Evolutionary conservation across 2,888 invertebrate genomes (phyloP).

Genomic region (Temnothorax unifasciatus): DNA sequence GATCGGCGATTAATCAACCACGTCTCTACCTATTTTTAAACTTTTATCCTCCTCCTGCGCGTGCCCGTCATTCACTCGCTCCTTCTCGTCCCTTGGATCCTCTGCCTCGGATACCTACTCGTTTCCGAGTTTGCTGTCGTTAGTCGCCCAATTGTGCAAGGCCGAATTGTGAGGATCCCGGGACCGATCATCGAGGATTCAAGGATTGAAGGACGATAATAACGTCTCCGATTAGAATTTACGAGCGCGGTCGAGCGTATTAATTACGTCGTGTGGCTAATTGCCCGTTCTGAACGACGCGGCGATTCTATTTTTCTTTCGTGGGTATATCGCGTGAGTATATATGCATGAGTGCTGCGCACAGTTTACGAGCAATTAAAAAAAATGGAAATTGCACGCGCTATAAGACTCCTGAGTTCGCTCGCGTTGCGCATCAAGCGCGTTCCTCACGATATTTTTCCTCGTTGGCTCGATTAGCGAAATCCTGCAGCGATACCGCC

Average conservation of each 20-base stretch:
- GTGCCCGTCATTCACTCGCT: slow-evolving; percentile 2
- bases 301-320: slow-evolving; percentile 10
- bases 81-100: slow-evolving; percentile 4
- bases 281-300: slow-evolving; percentile 30
- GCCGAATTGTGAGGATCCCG: slow-evolving; percentile 22
- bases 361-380: slow-evolving; percentile 33
- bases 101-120: not conserved
- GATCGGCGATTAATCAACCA: slow-evolving; percentile 79
- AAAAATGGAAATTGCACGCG: slow-evolving; percentile 8
- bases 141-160: slow-evolving; percentile 31
- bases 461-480: slow-evolving; percentile 2
- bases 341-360: not conserved
- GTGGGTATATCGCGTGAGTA: too few species aligned
- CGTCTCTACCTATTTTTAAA: slow-evolving; percentile 51
- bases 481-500: not conserved
- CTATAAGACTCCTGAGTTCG: not conserved
- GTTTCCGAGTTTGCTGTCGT: not conserved
- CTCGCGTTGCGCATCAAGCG: not conserved
- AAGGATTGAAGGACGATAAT: slow-evolving; percentile 18
- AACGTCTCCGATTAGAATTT: slow-evolving; percentile 21
- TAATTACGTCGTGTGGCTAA: slow-evolving; percentile 49
- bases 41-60: not conserved
- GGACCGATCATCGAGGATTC: slow-evolving; percentile 12
- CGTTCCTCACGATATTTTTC: not conserved
- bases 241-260: slow-evolving; percentile 25